Conservation (phyloP, 2,888 invertebrate genomes). For the Deilephila porcellus region DNA sequence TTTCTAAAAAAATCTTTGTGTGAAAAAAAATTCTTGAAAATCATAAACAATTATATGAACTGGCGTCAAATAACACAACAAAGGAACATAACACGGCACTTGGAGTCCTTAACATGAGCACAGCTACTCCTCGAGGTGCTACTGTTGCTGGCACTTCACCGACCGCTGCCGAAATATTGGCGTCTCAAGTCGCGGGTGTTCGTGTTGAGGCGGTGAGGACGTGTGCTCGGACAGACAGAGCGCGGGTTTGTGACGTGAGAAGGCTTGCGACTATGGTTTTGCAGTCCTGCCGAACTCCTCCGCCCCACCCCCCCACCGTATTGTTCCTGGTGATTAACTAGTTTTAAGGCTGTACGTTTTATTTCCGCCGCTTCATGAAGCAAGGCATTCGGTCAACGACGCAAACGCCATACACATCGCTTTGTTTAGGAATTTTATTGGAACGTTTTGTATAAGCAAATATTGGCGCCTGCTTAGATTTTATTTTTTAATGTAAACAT, state of each 20-base stretch:
- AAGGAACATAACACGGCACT: slow-evolving; percentile 73
- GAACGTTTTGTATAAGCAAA: background rate
- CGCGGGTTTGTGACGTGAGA: slow-evolving; percentile 57
- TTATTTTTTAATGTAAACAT: background rate
- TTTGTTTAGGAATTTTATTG: background rate
- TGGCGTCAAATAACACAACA: slow-evolving; percentile 71
- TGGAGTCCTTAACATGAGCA: slow-evolving; percentile 61
- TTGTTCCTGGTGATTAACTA: slow-evolving; percentile 67
- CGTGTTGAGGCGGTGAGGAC: slow-evolving; percentile 38
- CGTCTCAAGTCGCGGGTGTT: slow-evolving; percentile 17
- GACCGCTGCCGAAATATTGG: slow-evolving; percentile 5
- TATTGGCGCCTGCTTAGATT: background rate
- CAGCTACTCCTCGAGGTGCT: slow-evolving; percentile 34
- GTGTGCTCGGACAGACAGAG: slow-evolving; percentile 56
- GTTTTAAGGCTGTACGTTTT: slow-evolving; percentile 57
- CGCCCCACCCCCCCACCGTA: slow-evolving; percentile 64
- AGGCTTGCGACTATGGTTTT: slow-evolving; percentile 61
- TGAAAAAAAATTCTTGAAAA: slow-evolving; percentile 42
- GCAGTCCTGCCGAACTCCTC: slow-evolving; percentile 53
- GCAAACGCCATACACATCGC: background rate
- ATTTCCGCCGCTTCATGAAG: slow-evolving; percentile 53
- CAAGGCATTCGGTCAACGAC: slow-evolving; percentile 6
- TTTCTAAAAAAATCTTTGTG: slow-evolving; percentile 33
- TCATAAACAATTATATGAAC: slow-evolving; percentile 60
- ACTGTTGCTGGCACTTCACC: slow-evolving; percentile 1